Conservation (phyloP, 2,797 vertebrate genomes). For the Phoxinus dragarum region DNA sequence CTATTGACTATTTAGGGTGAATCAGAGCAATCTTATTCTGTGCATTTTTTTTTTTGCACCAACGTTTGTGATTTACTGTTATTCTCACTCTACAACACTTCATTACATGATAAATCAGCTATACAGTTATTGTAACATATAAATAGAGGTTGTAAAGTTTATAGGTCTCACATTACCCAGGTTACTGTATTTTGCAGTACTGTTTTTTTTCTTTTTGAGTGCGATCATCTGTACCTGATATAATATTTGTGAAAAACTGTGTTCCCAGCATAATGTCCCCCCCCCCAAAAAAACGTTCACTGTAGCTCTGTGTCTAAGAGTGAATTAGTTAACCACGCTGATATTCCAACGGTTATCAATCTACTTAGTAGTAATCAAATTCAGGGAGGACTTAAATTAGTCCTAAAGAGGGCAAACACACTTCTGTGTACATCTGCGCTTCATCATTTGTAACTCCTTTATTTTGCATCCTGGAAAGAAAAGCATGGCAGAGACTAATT, state of each 20-base stretch:
- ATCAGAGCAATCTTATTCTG: background rate
- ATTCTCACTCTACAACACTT: background rate
- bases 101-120: background rate
- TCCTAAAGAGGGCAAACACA: constrained; percentile 61
- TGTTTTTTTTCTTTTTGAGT: background rate
- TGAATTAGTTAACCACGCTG: constrained; percentile 30
- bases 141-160: background rate
- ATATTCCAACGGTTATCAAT: constrained; percentile 58
- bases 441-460: constrained; percentile 60
- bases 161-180: background rate
- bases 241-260: constrained; percentile 2
- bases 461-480: constrained; percentile 59
- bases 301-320: constrained; percentile 37
- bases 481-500: constrained; percentile 76
- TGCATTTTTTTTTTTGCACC: too few relatives aligned
- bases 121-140: background rate
- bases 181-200: background rate
- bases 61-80: background rate
- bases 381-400: constrained; percentile 59
- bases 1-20: background rate
- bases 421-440: constrained; percentile 59
- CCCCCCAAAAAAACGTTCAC: constrained; percentile 29
- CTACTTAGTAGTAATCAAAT: constrained; percentile 60
- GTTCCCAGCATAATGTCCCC: constrained; percentile 29
- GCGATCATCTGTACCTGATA: background rate